Percentiles rank a stretch among this genome's conserved stretches.
Conservation (phyloP, 2,113 vertebrate genomes). For the Saguinus imperator region DNA sequence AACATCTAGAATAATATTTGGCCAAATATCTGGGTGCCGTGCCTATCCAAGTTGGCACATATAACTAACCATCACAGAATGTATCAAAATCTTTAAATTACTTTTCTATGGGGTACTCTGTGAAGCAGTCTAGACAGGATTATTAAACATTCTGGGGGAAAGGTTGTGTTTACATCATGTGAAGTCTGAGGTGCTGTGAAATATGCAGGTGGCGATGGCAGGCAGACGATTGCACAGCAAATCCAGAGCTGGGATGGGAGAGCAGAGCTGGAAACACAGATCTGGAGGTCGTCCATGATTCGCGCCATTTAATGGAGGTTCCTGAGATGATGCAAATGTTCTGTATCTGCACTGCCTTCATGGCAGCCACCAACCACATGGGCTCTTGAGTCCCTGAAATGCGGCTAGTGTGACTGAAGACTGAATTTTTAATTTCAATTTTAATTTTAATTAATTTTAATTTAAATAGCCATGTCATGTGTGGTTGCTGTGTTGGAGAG, state of each 20-base stretch:
- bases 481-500: not conserved
- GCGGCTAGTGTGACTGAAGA: not conserved
- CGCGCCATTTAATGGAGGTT: not conserved
- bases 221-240: not conserved
- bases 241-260: not conserved
- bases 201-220: not conserved
- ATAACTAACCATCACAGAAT: not conserved
- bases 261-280: not conserved
- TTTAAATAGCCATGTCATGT: not conserved
- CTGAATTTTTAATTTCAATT: not conserved
- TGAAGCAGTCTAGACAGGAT: not conserved
- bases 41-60: not conserved
- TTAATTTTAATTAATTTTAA: not conserved
- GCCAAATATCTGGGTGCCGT: not conserved
- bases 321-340: not conserved
- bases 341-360: fast-evolving
- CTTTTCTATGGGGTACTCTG: not conserved
- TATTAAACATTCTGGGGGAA: not conserved
- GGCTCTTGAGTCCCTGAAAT: not conserved
- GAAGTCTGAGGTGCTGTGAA: not conserved
- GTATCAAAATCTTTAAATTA: not conserved
- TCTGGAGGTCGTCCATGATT: not conserved
- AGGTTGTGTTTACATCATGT: not conserved
- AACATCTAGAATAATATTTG: not conserved
- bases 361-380: not conserved